Percentiles rank a stretch among this genome's conserved stretches.
Conservation (phyloP, 92 coral and sea anemone species). For the Diadumene lineata region DNA sequence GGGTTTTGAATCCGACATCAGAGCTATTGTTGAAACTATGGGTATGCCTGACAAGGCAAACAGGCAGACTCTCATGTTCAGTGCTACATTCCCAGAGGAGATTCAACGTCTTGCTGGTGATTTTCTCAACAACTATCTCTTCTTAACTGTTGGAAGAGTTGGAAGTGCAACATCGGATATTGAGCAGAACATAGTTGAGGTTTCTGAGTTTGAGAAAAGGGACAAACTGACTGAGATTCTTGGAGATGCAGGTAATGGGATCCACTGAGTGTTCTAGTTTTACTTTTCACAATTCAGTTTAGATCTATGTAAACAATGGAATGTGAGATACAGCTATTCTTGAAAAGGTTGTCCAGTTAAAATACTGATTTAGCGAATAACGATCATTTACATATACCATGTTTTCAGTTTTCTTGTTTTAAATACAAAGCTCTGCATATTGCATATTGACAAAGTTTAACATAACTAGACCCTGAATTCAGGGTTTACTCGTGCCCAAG, state of each 20-base stretch:
- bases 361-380: too few species aligned
- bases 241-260: conserved; percentile 72
- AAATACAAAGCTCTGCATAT: too few species aligned
- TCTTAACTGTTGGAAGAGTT: conserved; percentile 95
- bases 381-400: too few species aligned
- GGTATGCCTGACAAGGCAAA: conserved; percentile 85
- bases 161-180: conserved; percentile 98
- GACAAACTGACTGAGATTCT: conserved; percentile 86
- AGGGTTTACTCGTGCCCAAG: too few species aligned
- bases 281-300: too few species aligned
- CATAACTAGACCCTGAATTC: too few species aligned
- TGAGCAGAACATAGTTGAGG: conserved; percentile 86
- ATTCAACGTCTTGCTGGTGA: conserved; percentile 91
- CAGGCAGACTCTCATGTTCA: conserved; percentile 94
- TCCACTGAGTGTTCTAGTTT: neutral
- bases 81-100: conserved; percentile 97
- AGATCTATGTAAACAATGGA: too few species aligned
- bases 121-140: conserved; percentile 87
- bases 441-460: too few species aligned
- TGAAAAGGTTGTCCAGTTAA: too few species aligned
- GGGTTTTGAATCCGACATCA: conserved; percentile 87
- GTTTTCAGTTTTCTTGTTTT: too few species aligned
- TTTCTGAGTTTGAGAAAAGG: conserved; percentile 87
- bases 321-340: too few species aligned
- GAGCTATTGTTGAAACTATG: conserved; percentile 69